Evolutionary conservation across 2,797 vertebrate genomes (phyloP).

Genomic region (Rhabdomys pumilio): DNA sequence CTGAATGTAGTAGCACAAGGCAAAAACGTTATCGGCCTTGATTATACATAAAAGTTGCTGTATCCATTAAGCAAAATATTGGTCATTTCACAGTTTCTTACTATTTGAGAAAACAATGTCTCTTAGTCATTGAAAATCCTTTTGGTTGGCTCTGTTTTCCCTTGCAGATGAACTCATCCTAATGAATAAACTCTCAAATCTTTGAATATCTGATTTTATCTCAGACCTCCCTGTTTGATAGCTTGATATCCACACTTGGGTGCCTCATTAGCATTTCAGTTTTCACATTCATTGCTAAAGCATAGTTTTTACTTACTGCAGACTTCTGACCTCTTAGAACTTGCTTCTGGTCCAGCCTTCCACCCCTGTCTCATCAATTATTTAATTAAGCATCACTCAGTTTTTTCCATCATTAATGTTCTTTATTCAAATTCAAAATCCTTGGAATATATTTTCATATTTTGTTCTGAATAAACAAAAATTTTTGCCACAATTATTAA

Average conservation of each 20-base stretch:
- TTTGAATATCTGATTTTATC: neutral
- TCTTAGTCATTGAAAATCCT: constrained; percentile 5
- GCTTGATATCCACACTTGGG: neutral
- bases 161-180: neutral
- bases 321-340: neutral
- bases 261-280: constrained; percentile 40
- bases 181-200: neutral
- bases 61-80: constrained; percentile 34
- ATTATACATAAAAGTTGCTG: neutral
- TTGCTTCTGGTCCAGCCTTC: neutral
- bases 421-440: neutral
- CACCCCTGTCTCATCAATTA: neutral
- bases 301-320: neutral
- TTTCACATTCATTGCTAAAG: neutral
- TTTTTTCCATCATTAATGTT: neutral
- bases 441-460: neutral
- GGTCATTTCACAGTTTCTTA: neutral
- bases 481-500: neutral
- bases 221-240: neutral
- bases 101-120: neutral
- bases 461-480: neutral
- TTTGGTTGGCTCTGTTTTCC: neutral
- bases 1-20: neutral
- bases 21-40: neutral
- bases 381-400: neutral